phyloP scores from a whole-genome alignment of 1,140 invertebrate genomes.

The Drosophila albomicans region DNA sequence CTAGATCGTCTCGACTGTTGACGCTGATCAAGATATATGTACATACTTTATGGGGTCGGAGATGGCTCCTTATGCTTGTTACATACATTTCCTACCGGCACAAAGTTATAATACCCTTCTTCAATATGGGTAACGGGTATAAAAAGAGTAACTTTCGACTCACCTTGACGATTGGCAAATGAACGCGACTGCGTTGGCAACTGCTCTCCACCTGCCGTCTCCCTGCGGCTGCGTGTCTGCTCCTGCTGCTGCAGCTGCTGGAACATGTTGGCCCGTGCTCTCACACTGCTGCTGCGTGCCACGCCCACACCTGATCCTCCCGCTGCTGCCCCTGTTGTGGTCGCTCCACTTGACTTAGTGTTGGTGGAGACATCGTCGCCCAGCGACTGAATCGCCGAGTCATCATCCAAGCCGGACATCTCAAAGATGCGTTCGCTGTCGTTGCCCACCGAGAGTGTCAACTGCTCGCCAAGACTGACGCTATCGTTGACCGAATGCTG shows the following conservation, averaged over 20 bases:
- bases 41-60: no score
- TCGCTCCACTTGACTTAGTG: constrained; percentile 20
- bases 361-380: constrained; percentile 36
- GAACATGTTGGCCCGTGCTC: constrained; percentile 87
- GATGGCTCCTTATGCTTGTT: no score
- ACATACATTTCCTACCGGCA: no score
- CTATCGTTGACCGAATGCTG: constrained; percentile 67
- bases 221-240: constrained; percentile 71
- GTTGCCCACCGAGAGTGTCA: constrained; percentile 64
- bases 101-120: no score
- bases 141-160: constrained; percentile 32
- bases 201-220: constrained; percentile 47
- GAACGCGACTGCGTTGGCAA: constrained; percentile 35
- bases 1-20: no score
- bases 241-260: constrained; percentile 87
- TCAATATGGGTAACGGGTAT: no score
- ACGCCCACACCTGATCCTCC: constrained; percentile 69
- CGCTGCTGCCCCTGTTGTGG: not conserved
- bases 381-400: constrained; percentile 65
- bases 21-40: no score
- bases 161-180: constrained; percentile 59
- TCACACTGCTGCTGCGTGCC: constrained; percentile 87
- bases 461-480: constrained; percentile 65
- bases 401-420: constrained; percentile 80
- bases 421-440: constrained; percentile 79